Evolutionary conservation across 2,113 vertebrate species (phyloP).

Genomic region (Alethe castanea): DNA sequence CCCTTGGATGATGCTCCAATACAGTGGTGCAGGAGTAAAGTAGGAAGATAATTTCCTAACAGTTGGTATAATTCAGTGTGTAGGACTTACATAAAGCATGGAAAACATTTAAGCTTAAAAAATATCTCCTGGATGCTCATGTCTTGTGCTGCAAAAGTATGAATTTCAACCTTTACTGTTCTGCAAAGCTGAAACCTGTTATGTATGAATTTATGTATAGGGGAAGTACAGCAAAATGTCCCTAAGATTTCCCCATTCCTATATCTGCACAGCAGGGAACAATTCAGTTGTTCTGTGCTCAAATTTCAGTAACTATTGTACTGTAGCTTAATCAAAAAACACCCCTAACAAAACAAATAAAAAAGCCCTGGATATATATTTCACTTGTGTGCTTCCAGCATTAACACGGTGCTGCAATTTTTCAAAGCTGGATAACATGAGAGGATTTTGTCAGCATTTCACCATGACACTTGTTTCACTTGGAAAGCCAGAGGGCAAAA

Average conservation of each 20-base stretch:
- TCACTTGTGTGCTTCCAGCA: background rate
- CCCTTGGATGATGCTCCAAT: background rate
- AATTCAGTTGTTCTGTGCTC: background rate
- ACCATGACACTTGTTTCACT: constrained; percentile 45
- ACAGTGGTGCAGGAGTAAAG: background rate
- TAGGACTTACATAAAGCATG: background rate
- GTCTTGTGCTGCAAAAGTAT: background rate
- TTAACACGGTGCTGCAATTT: background rate
- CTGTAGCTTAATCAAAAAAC: background rate
- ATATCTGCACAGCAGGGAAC: background rate
- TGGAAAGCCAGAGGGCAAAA: constrained; percentile 67
- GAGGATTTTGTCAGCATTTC: constrained; percentile 58
- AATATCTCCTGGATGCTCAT: background rate
- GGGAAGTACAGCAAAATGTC: background rate
- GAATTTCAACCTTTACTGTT: background rate
- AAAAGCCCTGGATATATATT: background rate
- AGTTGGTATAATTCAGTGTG: background rate
- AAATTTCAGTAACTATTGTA: background rate
- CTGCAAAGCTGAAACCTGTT: background rate
- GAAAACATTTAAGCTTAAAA: background rate
- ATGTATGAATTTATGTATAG: background rate
- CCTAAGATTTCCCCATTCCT: background rate
- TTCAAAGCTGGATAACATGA: constrained; percentile 43
- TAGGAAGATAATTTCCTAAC: background rate
- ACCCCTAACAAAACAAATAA: background rate